A percentile compares a stretch with the other conserved stretches of the same genome.
These are phyloP conservation scores for Branchipolynoe longqiensis DNA, from an alignment of 2,888 invertebrate genomes.

Conservation along the genomic window DNA sequence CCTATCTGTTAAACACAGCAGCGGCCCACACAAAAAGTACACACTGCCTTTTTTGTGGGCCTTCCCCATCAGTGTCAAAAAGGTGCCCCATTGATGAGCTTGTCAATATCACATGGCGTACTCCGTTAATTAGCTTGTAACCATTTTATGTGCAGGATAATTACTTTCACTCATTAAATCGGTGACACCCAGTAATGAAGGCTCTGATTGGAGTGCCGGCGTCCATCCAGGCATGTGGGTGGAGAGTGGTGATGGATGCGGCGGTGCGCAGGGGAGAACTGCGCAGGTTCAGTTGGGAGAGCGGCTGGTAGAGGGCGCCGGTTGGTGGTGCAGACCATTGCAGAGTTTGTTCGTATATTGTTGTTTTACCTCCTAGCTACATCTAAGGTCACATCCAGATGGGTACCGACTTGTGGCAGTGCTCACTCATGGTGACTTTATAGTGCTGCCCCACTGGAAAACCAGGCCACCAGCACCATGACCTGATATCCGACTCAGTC, in stretches of 20 bases:
- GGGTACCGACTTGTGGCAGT: too few species aligned
- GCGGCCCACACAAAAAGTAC: neutral
- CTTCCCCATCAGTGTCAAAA: constrained; percentile 32
- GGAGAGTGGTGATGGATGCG: constrained; percentile 31
- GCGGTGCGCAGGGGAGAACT: too few species aligned
- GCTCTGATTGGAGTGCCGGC: constrained; percentile 39
- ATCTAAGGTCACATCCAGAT: too few species aligned
- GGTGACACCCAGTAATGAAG: constrained; percentile 45
- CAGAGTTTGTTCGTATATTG: too few species aligned
- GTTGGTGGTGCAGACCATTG: too few species aligned
- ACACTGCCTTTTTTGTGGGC: neutral
- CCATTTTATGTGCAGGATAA: constrained; percentile 50
- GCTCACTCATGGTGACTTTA: too few species aligned
- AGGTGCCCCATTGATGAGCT: constrained; percentile 39
- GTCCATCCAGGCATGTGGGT: neutral
- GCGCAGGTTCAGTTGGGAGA: too few species aligned
- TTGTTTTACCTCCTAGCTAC: too few species aligned
- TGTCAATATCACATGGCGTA: constrained; percentile 45
- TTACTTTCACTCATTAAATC: constrained; percentile 53
- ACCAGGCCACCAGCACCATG: too few species aligned
- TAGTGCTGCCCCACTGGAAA: too few species aligned
- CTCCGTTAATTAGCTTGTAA: constrained; percentile 54
- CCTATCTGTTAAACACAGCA: constrained; percentile 38
- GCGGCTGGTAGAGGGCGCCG: too few species aligned
- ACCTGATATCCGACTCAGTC: too few species aligned